These are phyloP conservation scores for Eupristina koningsbergeri DNA, from an alignment of 1,140 invertebrate species.

Conservation along the genomic window DNA sequence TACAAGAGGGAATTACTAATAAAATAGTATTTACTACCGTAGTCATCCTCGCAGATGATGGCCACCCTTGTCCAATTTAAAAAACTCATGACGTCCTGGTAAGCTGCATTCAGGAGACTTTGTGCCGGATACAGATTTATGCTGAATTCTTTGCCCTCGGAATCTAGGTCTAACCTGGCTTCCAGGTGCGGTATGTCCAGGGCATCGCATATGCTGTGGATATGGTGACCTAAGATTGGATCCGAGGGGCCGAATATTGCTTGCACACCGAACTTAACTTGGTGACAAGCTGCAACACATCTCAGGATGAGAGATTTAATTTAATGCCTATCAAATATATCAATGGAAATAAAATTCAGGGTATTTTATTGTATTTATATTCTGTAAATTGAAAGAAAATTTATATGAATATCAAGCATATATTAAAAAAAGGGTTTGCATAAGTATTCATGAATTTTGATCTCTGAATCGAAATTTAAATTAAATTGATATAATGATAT, in stretches of 20 bases:
- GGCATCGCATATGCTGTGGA: slow-evolving; percentile 81
- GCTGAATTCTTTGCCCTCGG: slow-evolving; percentile 76
- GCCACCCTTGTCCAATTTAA: slow-evolving; percentile 83
- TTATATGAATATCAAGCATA: no score
- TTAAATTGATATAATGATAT: no score
- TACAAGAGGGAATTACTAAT: background rate
- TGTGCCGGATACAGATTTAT: slow-evolving; percentile 83
- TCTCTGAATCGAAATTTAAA: no score
- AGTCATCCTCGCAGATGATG: slow-evolving; percentile 82
- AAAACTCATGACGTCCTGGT: slow-evolving; percentile 79
- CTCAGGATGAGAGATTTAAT: background rate
- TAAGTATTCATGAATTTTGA: no score
- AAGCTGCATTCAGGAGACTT: slow-evolving; percentile 77
- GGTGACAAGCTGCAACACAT: slow-evolving; percentile 76
- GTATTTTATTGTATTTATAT: no score
- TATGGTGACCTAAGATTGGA: slow-evolving; percentile 77
- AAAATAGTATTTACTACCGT: slow-evolving; percentile 73
- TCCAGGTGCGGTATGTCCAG: slow-evolving; percentile 83
- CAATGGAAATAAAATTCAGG: no score
- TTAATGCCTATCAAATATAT: no score
- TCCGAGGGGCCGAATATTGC: slow-evolving; percentile 81
- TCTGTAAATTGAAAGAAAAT: no score
- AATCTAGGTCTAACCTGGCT: slow-evolving; percentile 76
- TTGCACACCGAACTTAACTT: slow-evolving; percentile 77
- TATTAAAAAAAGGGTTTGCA: no score